Evolutionary conservation across 1,140 invertebrate species (phyloP), one percentile per base, ranked within the genome.

Genomic region (Aphelinus atriplicis): DNA sequence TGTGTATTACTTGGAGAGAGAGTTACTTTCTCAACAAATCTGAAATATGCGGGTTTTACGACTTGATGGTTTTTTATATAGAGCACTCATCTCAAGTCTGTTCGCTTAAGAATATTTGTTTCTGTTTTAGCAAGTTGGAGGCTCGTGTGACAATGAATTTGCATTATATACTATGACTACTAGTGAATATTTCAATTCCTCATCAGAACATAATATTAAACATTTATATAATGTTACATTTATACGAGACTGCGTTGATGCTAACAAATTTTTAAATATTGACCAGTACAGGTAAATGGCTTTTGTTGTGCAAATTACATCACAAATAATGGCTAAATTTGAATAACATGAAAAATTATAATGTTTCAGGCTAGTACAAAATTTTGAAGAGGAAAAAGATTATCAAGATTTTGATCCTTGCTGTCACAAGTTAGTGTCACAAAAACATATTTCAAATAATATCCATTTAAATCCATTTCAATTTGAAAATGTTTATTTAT

Each of bases 191-290:
- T 77, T 26, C 26, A 67, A 76, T 50, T 62, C 53, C 9, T 67
- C 71, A 43, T 61, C 10, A 3, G 48, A 68, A 0, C 26, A 62
- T 57, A 61, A 6, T 2, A 47, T 1, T 60, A 6, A 4, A 53
- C 42, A 1, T 0, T 69, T 73, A 6, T 77, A 73, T 46, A 69
- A 77, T 57, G 61, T 77, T 42, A 5, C 75, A 43, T 77, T 61
- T 60, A 73, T 77, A 46, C 70, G 75, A 6, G 71, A 77, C n/a
- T 69, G 75, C 43, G 60, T 77, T 7, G 75, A 77, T 77, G 75
- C 75, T 4, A 77, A 77, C 56, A 73, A 60, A 63, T 77, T 26
- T 61, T 69, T 77, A 73, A 73, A 56, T 60, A 64, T 69, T 46
- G 71, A 77, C 45, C 70, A 73, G 3, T 77, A 77, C n/a, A 76